These are phyloP conservation scores for Drosophila fungiperda DNA, from an alignment of 2,888 invertebrate species.

Conservation along the genomic window DNA sequence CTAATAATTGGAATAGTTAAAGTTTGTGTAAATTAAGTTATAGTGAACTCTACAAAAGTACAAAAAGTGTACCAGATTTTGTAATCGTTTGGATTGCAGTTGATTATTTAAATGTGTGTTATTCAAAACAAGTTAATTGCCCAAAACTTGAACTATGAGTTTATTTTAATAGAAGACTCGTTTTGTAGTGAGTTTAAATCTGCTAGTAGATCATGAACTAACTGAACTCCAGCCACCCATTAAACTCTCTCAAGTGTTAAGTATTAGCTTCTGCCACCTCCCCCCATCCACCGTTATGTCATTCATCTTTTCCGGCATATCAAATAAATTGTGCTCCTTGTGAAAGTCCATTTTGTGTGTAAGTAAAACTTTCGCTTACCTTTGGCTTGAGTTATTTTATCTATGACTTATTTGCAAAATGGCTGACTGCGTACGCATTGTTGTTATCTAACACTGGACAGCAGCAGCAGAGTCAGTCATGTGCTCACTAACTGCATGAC, in stretches of 20 bases:
- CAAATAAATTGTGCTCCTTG: constrained; percentile 23
- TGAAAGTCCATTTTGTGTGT: constrained; percentile 19
- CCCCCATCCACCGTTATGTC: constrained; percentile 2
- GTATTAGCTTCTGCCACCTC: not conserved
- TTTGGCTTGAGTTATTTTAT: constrained; percentile 24
- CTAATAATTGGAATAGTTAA: constrained; percentile 28
- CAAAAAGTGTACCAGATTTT: constrained; percentile 1
- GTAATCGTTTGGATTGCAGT: constrained; percentile 8
- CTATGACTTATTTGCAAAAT: constrained; percentile 7
- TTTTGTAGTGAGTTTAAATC: not conserved
- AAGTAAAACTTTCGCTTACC: constrained; percentile 43
- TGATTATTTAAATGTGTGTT: not conserved
- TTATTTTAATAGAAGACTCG: not conserved
- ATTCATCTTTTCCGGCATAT: constrained; percentile 44
- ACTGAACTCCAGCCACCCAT: not conserved
- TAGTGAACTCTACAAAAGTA: constrained; percentile 15
- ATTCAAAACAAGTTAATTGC: constrained; percentile 4
- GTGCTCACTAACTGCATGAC: constrained; percentile 1
- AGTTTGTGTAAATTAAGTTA: constrained; percentile 20
- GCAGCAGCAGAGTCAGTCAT: constrained; percentile 14
- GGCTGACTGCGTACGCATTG: constrained; percentile 26
- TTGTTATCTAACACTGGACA: constrained; percentile 41
- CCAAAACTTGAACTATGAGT: not conserved
- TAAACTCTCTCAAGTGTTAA: not conserved
- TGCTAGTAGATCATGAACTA: not conserved